phyloP scores from a whole-genome alignment of 1,140 invertebrate species.

The Lutraria rhynchaena region DNA sequence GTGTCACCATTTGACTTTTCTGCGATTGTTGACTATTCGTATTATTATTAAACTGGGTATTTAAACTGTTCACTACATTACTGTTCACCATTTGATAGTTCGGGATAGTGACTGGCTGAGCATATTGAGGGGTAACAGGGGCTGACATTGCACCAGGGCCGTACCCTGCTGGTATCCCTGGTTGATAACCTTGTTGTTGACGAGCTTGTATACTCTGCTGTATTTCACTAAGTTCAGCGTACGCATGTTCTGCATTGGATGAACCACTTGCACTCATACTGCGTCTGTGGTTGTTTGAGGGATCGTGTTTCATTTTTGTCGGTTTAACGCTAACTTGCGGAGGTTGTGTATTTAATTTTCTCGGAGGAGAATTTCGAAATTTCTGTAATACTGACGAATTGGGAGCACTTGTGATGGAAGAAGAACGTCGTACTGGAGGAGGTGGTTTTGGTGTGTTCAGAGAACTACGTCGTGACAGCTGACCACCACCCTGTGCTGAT shows the following conservation, averaged over 20 bases:
- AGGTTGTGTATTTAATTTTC: conserved; percentile 35
- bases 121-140: conserved; percentile 52
- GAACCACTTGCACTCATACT: conserved; percentile 51
- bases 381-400: conserved; percentile 52
- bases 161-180: conserved; percentile 4
- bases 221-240: conserved; percentile 54
- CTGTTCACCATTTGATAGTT: conserved; percentile 19
- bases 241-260: conserved; percentile 49
- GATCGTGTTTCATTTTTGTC: not conserved
- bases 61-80: conserved; percentile 55
- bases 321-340: conserved; percentile 7
- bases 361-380: conserved; percentile 46
- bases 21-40: conserved; percentile 36
- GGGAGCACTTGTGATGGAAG: conserved; percentile 87
- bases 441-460: conserved; percentile 89
- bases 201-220: conserved; percentile 53
- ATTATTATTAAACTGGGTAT: conserved; percentile 31
- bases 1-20: conserved; percentile 8
- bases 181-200: conserved; percentile 30
- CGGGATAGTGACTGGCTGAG: conserved; percentile 47
- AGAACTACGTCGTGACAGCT: conserved; percentile 84
- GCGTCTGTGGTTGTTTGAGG: conserved; percentile 28
- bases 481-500: conserved; percentile 60
- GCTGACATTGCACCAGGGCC: conserved; percentile 43
- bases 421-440: conserved; percentile 92